Evolutionary conservation across 2,797 vertebrate species (phyloP).

Genomic region (Sebastes nivosus): DNA sequence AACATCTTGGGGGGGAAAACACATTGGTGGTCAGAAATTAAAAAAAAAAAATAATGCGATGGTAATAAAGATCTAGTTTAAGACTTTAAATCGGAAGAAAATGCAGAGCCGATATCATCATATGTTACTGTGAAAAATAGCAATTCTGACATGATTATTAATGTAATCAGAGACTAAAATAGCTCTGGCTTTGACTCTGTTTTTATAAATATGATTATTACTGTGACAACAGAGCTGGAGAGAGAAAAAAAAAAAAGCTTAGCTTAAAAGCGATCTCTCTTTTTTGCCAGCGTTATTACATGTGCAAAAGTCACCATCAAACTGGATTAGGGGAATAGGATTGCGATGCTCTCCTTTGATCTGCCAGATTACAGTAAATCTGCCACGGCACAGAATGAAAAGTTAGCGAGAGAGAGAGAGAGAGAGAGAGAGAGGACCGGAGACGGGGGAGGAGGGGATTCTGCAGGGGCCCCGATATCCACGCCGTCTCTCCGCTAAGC

Average conservation of each 20-base stretch:
- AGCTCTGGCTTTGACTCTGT: slow-evolving; percentile 43
- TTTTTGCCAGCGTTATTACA: slow-evolving; percentile 77
- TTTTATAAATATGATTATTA: slow-evolving; percentile 66
- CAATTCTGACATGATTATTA: slow-evolving; percentile 46
- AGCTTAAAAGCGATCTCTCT: slow-evolving; percentile 62
- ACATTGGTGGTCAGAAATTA: slow-evolving; percentile 17
- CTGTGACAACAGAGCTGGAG: slow-evolving; percentile 55
- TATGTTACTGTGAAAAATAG: not conserved
- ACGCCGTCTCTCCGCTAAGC: slow-evolving; percentile 62
- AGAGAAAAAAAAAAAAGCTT: slow-evolving; percentile 15
- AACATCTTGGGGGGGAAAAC: not conserved
- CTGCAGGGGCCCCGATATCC: slow-evolving; percentile 56
- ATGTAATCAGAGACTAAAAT: slow-evolving; percentile 60
- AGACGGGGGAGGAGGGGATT: slow-evolving; percentile 38
- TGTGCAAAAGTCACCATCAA: slow-evolving; percentile 80
- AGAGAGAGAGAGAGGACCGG: not conserved
- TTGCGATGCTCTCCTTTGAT: slow-evolving; percentile 83
- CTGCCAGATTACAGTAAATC: slow-evolving; percentile 86
- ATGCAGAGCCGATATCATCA: slow-evolving; percentile 13
- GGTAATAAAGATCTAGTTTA: not conserved
- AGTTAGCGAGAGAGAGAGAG: slow-evolving; percentile 54
- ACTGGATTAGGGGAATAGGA: slow-evolving; percentile 84
- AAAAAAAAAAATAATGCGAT: not conserved
- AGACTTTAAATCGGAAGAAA: slow-evolving; percentile 8
- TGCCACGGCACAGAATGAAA: slow-evolving; percentile 74